phyloP scores from a whole-genome alignment of 64 coral and sea anemone species.

The Montipora foliosa region DNA sequence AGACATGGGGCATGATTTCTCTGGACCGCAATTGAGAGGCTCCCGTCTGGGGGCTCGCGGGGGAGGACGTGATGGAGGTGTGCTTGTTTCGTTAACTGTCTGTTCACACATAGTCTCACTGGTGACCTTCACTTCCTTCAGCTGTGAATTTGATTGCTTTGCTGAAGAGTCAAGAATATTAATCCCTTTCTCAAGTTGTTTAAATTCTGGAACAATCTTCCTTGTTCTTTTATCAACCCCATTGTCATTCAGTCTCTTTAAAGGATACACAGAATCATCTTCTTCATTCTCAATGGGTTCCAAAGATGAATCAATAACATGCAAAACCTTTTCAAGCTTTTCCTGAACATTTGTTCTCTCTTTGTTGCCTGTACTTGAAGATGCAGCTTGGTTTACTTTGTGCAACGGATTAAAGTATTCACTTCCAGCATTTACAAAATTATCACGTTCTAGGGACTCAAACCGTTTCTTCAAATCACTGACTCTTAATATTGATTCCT shows the following conservation, averaged over 20 bases:
- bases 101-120: neutral
- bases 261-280: neutral
- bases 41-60: neutral
- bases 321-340: neutral
- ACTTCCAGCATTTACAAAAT: neutral
- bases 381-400: neutral
- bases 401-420: constrained; percentile 37
- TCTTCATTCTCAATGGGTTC: neutral
- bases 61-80: neutral
- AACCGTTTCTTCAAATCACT: constrained; percentile 29
- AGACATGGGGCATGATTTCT: neutral
- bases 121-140: neutral
- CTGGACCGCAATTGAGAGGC: neutral
- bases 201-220: neutral
- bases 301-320: neutral
- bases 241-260: neutral
- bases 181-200: neutral
- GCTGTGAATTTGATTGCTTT: neutral
- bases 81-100: neutral
- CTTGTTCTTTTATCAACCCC: neutral
- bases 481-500: neutral
- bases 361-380: neutral
- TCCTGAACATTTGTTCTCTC: neutral
- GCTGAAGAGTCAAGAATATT: neutral
- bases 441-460: constrained; percentile 12